These are phyloP conservation scores for Peromyscus californicus DNA, from an alignment of 2,113 vertebrate genomes.

Conservation along the genomic window DNA sequence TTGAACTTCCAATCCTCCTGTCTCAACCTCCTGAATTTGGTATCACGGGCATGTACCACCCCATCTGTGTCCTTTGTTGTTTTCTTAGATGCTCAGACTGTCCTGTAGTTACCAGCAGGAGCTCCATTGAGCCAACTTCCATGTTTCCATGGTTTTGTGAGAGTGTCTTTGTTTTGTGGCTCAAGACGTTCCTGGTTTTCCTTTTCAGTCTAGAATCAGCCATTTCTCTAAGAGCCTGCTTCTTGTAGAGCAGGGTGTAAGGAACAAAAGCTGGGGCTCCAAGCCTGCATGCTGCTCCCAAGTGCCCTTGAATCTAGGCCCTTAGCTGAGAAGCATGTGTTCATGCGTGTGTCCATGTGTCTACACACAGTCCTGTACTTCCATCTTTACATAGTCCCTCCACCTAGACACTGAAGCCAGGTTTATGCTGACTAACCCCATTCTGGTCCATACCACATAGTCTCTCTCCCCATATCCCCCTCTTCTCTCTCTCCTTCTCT, in stretches of 20 bases:
- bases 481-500: not conserved
- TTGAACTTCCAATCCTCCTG: not conserved
- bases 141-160: not conserved
- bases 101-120: not conserved
- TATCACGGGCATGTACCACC: not conserved
- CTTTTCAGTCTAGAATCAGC: not conserved
- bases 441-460: not conserved
- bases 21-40: not conserved
- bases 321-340: not conserved
- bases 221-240: not conserved
- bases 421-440: not conserved
- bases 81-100: not conserved
- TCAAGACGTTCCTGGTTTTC: not conserved
- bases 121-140: too few species aligned
- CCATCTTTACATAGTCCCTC: rapidly evolving
- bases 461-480: too few species aligned
- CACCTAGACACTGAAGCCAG: not conserved
- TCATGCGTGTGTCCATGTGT: not conserved
- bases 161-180: not conserved
- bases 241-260: not conserved
- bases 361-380: not conserved
- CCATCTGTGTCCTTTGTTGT: not conserved
- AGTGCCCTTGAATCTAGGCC: not conserved
- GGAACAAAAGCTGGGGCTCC: not conserved
- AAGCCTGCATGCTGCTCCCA: not conserved